Conservation (phyloP, 2,113 vertebrate genomes). For the Eulacestoma nigropectus region DNA sequence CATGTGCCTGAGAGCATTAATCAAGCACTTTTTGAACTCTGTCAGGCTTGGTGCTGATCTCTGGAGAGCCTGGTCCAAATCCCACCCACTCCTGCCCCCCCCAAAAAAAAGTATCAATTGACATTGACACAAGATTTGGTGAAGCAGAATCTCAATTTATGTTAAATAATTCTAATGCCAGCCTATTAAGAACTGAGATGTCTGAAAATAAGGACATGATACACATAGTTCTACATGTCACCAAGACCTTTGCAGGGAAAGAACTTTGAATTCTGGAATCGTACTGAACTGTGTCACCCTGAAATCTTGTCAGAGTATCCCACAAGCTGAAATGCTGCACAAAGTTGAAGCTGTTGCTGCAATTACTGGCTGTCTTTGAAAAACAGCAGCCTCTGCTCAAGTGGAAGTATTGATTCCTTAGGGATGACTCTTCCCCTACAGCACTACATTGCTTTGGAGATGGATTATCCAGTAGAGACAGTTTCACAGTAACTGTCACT, state of each 20-base stretch:
- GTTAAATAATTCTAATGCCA: background rate
- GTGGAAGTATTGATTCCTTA: conserved; percentile 5
- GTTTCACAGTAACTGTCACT: background rate
- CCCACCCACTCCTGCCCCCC: no score
- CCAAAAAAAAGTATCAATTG: background rate
- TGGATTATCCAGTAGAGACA: background rate
- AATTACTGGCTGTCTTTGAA: background rate
- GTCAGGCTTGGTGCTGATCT: background rate
- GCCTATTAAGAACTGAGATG: background rate
- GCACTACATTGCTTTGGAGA: background rate
- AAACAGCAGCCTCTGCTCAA: background rate
- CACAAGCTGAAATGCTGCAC: background rate
- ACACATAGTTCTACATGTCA: background rate
- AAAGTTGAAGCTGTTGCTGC: background rate
- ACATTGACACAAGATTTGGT: background rate
- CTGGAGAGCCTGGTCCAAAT: background rate
- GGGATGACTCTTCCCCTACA: background rate
- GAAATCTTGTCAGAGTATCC: background rate
- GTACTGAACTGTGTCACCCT: accelerated
- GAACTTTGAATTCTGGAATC: background rate
- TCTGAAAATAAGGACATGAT: background rate
- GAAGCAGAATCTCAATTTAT: background rate
- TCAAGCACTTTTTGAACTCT: background rate
- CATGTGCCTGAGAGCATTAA: background rate
- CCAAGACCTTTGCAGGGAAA: background rate